Percentiles rank a stretch among this genome's conserved stretches.
Conservation (phyloP, 2,113 vertebrate genomes). For the Bufo gargarizans region DNA sequence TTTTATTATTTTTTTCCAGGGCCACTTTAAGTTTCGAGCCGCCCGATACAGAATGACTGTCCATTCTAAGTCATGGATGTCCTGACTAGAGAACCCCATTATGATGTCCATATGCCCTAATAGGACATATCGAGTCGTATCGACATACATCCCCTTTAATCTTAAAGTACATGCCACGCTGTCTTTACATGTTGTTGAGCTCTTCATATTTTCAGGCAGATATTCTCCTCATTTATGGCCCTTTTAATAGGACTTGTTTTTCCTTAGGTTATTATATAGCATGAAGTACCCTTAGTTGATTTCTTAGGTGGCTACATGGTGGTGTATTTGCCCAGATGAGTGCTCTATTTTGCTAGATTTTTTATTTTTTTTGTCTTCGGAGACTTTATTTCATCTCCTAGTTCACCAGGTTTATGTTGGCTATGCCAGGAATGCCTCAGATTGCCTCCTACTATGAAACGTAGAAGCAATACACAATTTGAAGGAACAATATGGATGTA, state of each 20-base stretch:
- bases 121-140: too few relatives aligned
- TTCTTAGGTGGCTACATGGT: background rate
- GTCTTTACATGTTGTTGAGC: background rate
- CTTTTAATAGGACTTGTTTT: background rate
- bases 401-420: background rate
- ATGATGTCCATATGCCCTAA: too few relatives aligned
- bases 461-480: background rate
- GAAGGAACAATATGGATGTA: background rate
- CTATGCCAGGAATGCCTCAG: background rate
- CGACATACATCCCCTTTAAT: too few relatives aligned
- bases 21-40: too few relatives aligned
- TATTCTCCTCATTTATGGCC: too few relatives aligned
- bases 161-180: background rate
- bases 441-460: too few relatives aligned
- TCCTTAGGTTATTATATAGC: background rate
- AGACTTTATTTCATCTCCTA: too few relatives aligned
- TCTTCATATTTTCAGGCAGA: background rate
- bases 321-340: background rate
- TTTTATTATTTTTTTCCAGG: too few relatives aligned
- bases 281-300: background rate
- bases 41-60: too few relatives aligned
- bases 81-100: too few relatives aligned
- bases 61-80: too few relatives aligned
- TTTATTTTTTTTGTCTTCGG: too few relatives aligned
- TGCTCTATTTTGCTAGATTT: background rate